A percentile compares a stretch with the other conserved stretches of the same genome.
Evolutionary conservation across 2,888 invertebrate species (phyloP).

Genomic region (Auanema freiburgensis): DNA sequence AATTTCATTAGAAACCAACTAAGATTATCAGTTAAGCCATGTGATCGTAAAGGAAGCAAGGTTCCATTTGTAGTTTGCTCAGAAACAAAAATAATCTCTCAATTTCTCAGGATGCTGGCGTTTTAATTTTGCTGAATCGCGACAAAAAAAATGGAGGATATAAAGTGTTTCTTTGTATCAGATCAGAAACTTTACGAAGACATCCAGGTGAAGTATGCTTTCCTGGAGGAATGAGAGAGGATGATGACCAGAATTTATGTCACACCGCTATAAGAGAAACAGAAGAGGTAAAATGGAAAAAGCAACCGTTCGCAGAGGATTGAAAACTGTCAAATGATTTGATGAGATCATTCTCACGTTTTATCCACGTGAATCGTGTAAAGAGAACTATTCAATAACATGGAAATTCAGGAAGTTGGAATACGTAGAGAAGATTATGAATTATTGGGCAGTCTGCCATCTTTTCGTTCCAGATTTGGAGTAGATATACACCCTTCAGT

Average conservation of each 20-base stretch:
- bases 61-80: too few species aligned
- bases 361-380: neutral
- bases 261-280: slow-evolving; percentile 43
- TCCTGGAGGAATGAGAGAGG: slow-evolving; percentile 45
- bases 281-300: slow-evolving; percentile 27
- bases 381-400: neutral
- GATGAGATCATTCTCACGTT: slow-evolving; percentile 1
- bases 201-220: slow-evolving; percentile 46
- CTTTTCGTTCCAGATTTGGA: slow-evolving; percentile 39
- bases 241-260: slow-evolving; percentile 26
- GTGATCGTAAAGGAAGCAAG: too few species aligned
- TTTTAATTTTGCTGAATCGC: slow-evolving; percentile 26
- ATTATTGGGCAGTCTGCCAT: slow-evolving; percentile 36
- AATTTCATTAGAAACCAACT: too few species aligned
- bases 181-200: slow-evolving; percentile 27
- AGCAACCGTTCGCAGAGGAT: slow-evolving; percentile 3
- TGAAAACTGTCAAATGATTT: neutral
- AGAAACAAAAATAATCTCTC: neutral
- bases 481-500: slow-evolving; percentile 42
- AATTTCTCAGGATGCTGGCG: slow-evolving; percentile 38
- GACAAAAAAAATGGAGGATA: slow-evolving; percentile 21
- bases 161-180: slow-evolving; percentile 36
- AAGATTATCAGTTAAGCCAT: too few species aligned
- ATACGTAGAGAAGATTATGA: slow-evolving; percentile 29
- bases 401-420: slow-evolving; percentile 38